phyloP scores from a whole-genome alignment of 2,888 invertebrate species.

The Agrypnus murinus region DNA sequence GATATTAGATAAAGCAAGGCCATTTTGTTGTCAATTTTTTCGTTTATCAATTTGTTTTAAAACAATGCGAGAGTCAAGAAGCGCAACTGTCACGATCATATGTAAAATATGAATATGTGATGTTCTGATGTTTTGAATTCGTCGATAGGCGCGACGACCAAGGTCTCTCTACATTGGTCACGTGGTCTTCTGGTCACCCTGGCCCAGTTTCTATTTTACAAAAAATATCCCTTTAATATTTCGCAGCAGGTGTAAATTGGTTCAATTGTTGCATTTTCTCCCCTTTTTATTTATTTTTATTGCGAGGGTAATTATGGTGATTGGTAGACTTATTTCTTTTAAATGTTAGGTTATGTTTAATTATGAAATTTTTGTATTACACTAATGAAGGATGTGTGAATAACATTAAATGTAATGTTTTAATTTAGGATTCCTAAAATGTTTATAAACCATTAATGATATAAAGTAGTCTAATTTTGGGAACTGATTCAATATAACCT shows the following conservation, averaged over 20 bases:
- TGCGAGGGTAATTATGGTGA: not conserved
- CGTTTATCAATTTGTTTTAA: not conserved
- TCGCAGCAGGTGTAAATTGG: constrained; percentile 58
- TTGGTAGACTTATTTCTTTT: no score
- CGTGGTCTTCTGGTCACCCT: constrained; percentile 65
- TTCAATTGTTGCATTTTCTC: constrained; percentile 60
- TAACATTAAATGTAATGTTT: no score
- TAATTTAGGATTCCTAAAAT: no score
- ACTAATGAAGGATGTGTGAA: no score
- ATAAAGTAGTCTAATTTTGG: no score
- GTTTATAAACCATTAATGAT: no score
- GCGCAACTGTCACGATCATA: constrained; percentile 24
- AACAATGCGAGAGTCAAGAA: constrained; percentile 30
- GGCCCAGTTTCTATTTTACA: constrained; percentile 68
- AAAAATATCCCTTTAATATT: constrained; percentile 38
- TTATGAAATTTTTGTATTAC: no score
- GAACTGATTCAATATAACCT: no score
- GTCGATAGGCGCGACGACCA: constrained; percentile 57
- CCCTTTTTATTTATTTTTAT: constrained; percentile 34
- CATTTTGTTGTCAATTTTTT: not conserved
- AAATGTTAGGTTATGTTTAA: no score
- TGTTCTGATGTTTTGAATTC: constrained; percentile 43
- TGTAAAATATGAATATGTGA: not conserved
- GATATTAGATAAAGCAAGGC: constrained; percentile 6
- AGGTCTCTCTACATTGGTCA: constrained; percentile 63